Evolutionary conservation across 2,113 vertebrate species (phyloP).

Genomic region (Syrrhaptes paradoxus): DNA sequence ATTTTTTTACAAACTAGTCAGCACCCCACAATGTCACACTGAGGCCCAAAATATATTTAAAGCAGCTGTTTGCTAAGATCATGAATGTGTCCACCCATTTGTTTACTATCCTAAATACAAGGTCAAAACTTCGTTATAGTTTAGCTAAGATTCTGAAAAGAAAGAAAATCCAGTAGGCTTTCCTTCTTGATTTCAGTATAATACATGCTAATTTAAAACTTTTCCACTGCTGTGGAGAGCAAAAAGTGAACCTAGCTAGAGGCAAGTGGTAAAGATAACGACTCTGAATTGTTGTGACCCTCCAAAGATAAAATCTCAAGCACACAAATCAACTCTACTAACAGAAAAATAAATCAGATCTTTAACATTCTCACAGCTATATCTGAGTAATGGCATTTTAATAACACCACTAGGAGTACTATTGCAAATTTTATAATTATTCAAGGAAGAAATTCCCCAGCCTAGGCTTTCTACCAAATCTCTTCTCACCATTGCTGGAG

Average conservation of each 20-base stretch:
- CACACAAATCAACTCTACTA: not conserved
- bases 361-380: slow-evolving; percentile 2
- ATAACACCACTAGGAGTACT: not conserved
- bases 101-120: not conserved
- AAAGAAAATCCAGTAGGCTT: not conserved
- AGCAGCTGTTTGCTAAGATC: not conserved
- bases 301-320: slow-evolving; percentile 3
- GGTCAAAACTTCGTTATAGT: not conserved
- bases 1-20: not conserved
- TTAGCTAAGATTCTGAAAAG: not conserved
- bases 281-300: not conserved
- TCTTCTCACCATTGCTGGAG: not conserved
- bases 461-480: not conserved
- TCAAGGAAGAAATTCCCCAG: slow-evolving; percentile 17
- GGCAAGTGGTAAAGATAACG: not conserved
- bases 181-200: not conserved
- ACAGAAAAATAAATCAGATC: not conserved
- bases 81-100: not conserved
- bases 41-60: not conserved
- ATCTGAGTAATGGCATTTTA: slow-evolving; percentile 14
- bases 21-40: not conserved
- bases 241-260: not conserved
- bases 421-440: slow-evolving; percentile 29
- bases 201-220: not conserved
- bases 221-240: not conserved